Conservation (phyloP, 2,113 vertebrate genomes). For the Brienomyrus longianalis region DNA sequence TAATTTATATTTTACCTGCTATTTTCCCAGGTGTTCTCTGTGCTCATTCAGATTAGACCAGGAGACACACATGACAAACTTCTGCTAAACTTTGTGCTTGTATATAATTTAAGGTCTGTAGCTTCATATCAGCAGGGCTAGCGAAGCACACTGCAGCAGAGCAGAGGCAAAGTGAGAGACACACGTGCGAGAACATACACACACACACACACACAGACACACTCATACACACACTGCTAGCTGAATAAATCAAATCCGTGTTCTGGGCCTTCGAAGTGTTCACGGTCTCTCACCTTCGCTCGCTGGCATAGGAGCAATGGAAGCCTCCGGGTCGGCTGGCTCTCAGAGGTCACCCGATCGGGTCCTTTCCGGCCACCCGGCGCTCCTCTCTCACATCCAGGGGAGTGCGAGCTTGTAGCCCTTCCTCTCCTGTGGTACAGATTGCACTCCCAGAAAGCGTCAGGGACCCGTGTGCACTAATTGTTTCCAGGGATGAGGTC, state of each 20-base stretch:
- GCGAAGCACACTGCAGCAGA: not conserved
- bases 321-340: constrained; percentile 28
- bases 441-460: constrained; percentile 31
- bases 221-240: constrained; percentile 33
- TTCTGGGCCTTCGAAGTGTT: constrained; percentile 48
- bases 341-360: constrained; percentile 52
- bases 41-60: not conserved
- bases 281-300: constrained; percentile 63
- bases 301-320: constrained; percentile 32
- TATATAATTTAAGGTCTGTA: not conserved
- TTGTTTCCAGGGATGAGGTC: constrained; percentile 22
- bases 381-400: constrained; percentile 3
- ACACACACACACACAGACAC: not conserved
- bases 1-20: too few species aligned
- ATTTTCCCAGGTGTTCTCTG: not conserved
- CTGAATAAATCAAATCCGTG: constrained; percentile 55
- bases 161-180: not conserved
- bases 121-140: not conserved
- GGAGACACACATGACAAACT: not conserved
- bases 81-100: not conserved
- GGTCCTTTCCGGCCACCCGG: constrained; percentile 11
- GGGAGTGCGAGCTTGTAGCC: constrained; percentile 27
- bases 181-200: not conserved
- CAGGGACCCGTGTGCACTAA: constrained; percentile 26
- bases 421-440: constrained; percentile 16